Evolutionary conservation across 2,113 vertebrate genomes (phyloP), one percentile per base, ranked within the genome.

Genomic region (Parus major): DNA sequence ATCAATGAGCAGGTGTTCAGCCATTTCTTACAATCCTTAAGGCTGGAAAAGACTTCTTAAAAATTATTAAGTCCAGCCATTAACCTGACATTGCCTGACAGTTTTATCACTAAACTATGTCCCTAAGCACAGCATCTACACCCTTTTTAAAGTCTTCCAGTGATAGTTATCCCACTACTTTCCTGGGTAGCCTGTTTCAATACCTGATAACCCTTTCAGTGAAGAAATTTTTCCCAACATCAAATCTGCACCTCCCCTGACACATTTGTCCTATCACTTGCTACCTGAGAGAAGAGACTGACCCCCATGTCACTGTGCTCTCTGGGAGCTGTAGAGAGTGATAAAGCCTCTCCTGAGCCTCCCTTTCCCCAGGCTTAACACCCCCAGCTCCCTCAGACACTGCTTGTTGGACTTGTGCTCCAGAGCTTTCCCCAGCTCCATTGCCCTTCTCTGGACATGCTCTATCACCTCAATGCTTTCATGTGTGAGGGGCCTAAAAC

Each of bases 261-360:
- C 5, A 23, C 27, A 17, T 31, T 23, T 52, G 42, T 65, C 13
- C 35, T 49, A 5, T 65, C 22, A 44, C 44, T 50, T 44, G 12
- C 28, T 50, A 28, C 15, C 25, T 33, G 27, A 10, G 68, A 64
- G 35, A 56, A 36, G 76, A 44, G 27, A 10, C 42, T 41, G 52
- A 12, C 15, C 10, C 14, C 6, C 17, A 18, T 10, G 31, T 59
- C 0, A 0, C 50, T 33, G 4, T 42, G 41, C 15, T 35, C 36
- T 60, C 63, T 44, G 31, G 46, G 23, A 36, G 28, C 22, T 44
- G 46, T 10, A 19, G 46, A 60, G 27, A 23, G 49, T 22, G 33
- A 7, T 52, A 12, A 53, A 6, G 28, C 24, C 33, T 14, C 33
- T 33, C 12, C 36, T 52, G 53, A 77, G 33, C 39, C 33, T 39